Evolutionary conservation across 1,140 invertebrate species (phyloP).

Genomic region (Neuroterus valhalla): DNA sequence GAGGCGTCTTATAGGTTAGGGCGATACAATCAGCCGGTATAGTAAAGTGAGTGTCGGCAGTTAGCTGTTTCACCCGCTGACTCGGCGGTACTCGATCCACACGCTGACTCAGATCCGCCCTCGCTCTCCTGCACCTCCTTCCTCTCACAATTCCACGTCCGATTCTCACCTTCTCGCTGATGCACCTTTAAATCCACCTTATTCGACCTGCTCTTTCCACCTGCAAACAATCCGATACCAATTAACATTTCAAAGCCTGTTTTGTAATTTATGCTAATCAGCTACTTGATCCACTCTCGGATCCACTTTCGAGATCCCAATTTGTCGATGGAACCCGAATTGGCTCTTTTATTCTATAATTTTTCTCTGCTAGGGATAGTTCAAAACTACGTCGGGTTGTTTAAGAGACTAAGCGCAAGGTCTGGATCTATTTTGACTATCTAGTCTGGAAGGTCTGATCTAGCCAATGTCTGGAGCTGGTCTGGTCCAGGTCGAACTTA

Average conservation of each 20-base stretch:
- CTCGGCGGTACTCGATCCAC: constrained; percentile 68
- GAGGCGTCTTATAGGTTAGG: constrained; percentile 34
- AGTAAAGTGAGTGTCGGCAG: constrained; percentile 55
- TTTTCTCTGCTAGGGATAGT: no score
- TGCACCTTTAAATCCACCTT: not conserved
- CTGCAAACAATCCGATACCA: not conserved
- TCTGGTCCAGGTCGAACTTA: no score
- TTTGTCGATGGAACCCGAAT: no score
- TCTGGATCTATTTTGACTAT: no score
- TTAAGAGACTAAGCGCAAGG: no score
- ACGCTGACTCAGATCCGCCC: constrained; percentile 73
- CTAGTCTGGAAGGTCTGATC: no score
- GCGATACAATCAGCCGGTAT: constrained; percentile 61
- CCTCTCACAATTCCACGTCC: constrained; percentile 11
- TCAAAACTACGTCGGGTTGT: no score
- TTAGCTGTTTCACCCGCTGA: constrained; percentile 70
- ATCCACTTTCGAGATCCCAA: no score
- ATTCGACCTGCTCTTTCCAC: not conserved
- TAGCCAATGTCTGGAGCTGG: no score
- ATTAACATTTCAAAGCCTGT: not conserved
- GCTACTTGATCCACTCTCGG: no score
- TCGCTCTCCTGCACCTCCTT: constrained; percentile 42
- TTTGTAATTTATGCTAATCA: not conserved
- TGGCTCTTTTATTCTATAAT: no score
- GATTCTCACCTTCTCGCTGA: constrained; percentile 27